Conservation (phyloP, 2,113 vertebrate genomes). For the Nothocercus julius region DNA sequence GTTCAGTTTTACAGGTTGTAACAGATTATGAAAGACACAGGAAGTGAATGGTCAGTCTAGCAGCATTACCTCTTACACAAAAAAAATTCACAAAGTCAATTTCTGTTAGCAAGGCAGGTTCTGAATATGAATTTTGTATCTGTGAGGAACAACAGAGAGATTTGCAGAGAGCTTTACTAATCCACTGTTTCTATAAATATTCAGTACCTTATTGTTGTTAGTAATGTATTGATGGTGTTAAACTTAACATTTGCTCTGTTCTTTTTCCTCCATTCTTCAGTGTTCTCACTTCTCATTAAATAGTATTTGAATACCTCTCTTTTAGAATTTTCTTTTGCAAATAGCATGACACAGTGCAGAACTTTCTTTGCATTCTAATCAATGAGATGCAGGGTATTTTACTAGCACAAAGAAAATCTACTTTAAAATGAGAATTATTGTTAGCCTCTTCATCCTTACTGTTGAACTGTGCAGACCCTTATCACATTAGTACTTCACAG, state of each 20-base stretch:
- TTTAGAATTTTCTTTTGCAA: slow-evolving; percentile 43
- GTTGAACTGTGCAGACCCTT: slow-evolving; percentile 40
- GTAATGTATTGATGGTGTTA: neutral
- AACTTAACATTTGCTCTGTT: slow-evolving; percentile 6
- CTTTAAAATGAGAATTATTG: slow-evolving; percentile 55
- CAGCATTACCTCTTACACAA: neutral
- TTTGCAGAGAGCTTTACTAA: neutral
- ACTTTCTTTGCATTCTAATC: slow-evolving; percentile 37
- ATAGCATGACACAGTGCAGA: neutral
- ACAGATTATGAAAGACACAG: neutral
- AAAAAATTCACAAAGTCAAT: neutral
- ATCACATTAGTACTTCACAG: neutral
- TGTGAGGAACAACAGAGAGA: neutral
- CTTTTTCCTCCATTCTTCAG: neutral
- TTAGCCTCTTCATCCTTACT: slow-evolving; percentile 41
- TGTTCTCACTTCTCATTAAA: slow-evolving; percentile 41
- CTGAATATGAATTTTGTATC: neutral
- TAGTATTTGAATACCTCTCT: neutral
- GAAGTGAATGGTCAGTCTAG: neutral
- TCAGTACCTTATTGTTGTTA: slow-evolving; percentile 8
- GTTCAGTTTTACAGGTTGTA: neutral
- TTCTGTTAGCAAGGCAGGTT: neutral
- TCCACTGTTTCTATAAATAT: neutral
- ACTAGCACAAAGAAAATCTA: slow-evolving; percentile 23
- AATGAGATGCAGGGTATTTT: slow-evolving; percentile 24